Evolutionary conservation across 2,888 invertebrate species (phyloP).

Genomic region (Heliconius aoede): DNA sequence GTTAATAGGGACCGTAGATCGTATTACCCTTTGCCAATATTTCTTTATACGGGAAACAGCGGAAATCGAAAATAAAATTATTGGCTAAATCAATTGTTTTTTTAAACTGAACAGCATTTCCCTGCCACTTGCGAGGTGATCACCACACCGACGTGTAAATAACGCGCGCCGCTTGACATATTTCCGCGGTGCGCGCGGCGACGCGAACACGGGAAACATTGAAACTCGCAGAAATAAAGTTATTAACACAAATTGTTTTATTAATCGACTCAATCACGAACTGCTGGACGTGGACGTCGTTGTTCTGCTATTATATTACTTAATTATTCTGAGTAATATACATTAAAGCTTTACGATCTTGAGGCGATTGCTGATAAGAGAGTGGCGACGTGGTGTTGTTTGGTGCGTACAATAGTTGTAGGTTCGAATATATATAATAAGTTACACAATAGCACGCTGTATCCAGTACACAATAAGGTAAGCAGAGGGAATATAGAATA

Average conservation of each 20-base stretch:
- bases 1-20: too few species aligned
- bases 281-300: slow-evolving; percentile 33
- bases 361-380: slow-evolving; percentile 38
- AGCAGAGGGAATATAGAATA: too few species aligned
- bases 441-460: too few species aligned
- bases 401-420: background rate
- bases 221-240: slow-evolving; percentile 41
- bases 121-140: background rate
- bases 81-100: background rate
- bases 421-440: background rate
- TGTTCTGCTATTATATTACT: slow-evolving; percentile 45
- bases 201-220: slow-evolving; percentile 28
- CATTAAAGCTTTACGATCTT: slow-evolving; percentile 42
- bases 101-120: background rate
- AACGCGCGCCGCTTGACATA: slow-evolving; percentile 18
- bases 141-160: background rate
- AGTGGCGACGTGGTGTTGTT: background rate
- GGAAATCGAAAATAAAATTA: background rate
- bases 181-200: slow-evolving; percentile 14
- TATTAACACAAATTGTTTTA: slow-evolving; percentile 46
- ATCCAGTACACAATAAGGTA: too few species aligned
- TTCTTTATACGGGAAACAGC: background rate
- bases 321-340: slow-evolving; percentile 42
- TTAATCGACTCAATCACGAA: slow-evolving; percentile 43
- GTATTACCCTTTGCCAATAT: too few species aligned